Base-by-base conservation (phyloP, 2,888 invertebrate species). In the Stenchaetothrips biformis region DNA sequence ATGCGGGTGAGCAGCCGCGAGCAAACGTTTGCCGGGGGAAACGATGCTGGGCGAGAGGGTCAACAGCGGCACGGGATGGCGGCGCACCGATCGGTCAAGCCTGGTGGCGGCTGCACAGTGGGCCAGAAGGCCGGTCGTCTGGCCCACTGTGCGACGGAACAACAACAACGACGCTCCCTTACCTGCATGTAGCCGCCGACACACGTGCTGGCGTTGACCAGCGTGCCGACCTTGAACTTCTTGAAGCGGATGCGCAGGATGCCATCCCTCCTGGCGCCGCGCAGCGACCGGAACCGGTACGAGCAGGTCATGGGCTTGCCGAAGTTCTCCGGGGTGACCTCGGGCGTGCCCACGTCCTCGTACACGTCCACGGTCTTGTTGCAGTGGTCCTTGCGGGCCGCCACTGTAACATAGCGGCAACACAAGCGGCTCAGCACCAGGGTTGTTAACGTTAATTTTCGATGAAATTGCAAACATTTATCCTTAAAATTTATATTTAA, bases 311-410 rank as follows among this genome's bases (percentile, higher is more conserved):
- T 90, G 6, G 96, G 94, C 83, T 94, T 92, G 8, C 95, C 95
- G 85, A 93, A 92, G 87, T 94, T 96, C 83, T 92, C 92, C 62
- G 92, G 89, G 74, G 92, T 95, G 86, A 96, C 93, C 83, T 94
- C 93, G 48, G 96, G 96, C 83, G 94, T 95, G 27, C 94, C 92
- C 78, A 97, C 95, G 86, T 96, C 95, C 86, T 96, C 96, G 88
- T 96, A 96, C 83, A 96, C 95, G 85, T 96, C 96, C 84, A 96
- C 96, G 16, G 96, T 96, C 88, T 96, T 96, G 88, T 96, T 96
- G 88, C 96, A 97, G 86, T 95, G 95, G 88, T 95, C 95, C 84
- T 94, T 91, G 86, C 92, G 92, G 81, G 90, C 89, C 84, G 92
- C 92, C 87, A 89, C 89, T 88, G 87, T 79, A 83, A 81, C 82